These are phyloP conservation scores for Heteropelma amictum DNA, from an alignment of 2,888 invertebrate species.

Conservation along the genomic window DNA sequence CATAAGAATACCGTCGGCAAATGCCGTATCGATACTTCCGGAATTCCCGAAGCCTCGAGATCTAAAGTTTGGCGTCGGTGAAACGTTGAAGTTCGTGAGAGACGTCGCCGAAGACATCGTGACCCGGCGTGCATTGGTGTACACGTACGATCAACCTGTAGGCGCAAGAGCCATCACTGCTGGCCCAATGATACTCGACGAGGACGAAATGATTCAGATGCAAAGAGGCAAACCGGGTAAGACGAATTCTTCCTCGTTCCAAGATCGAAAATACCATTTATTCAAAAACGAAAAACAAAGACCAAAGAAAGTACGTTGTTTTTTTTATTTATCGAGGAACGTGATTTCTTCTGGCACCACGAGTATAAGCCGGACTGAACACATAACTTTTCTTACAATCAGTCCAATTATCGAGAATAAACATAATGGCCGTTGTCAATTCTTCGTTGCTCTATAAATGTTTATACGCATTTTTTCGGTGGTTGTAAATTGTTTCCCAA, in stretches of 20 bases:
- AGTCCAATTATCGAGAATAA: no score
- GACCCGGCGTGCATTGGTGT: constrained; percentile 73
- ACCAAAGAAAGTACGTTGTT: no score
- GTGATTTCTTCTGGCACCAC: no score
- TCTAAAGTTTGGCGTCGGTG: constrained; percentile 65
- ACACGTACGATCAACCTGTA: constrained; percentile 69
- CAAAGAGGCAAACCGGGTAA: constrained; percentile 63
- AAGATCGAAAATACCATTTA: neutral
- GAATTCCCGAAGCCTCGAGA: constrained; percentile 65
- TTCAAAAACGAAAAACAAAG: neutral
- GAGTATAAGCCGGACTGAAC: no score
- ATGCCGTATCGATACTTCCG: constrained; percentile 65
- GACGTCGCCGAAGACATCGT: constrained; percentile 71
- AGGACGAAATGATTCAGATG: constrained; percentile 69
- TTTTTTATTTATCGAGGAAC: no score
- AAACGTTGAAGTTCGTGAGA: constrained; percentile 69
- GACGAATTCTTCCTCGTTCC: no score
- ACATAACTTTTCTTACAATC: no score
- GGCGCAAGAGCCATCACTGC: constrained; percentile 64
- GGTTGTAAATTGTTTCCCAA: no score
- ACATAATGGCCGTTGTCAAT: no score
- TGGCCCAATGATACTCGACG: constrained; percentile 70
- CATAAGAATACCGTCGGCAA: constrained; percentile 70
- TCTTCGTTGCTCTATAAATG: no score
- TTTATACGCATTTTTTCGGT: no score